Percentiles rank a stretch among this genome's conserved stretches.
Conservation (phyloP, 92 coral and sea anemone species). For the Epizoanthus rinbou region DNA sequence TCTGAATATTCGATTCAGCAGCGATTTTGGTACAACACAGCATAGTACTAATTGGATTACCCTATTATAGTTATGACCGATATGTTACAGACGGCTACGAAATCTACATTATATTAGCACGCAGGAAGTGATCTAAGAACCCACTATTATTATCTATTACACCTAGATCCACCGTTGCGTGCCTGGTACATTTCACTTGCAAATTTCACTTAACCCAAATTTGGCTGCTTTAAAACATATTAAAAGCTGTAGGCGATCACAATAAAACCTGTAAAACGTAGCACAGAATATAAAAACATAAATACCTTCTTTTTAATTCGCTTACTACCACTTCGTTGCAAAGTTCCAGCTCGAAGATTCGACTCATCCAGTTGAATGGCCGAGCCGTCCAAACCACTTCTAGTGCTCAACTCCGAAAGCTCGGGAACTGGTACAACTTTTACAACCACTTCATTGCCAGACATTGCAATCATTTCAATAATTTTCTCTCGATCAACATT, state of each 20-base stretch:
- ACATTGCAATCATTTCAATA: conserved; percentile 90
- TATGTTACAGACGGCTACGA: background rate
- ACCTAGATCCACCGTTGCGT: no score
- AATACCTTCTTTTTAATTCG: conserved; percentile 95
- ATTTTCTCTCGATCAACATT: conserved; percentile 87
- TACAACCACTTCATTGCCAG: conserved; percentile 89
- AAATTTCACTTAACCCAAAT: background rate
- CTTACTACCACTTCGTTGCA: conserved; percentile 96
- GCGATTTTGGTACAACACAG: background rate
- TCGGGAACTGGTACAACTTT: conserved; percentile 97
- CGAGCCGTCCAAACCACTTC: conserved; percentile 95
- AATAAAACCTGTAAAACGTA: background rate
- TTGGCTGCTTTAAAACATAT: background rate
- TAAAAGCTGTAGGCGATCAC: background rate
- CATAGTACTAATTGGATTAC: background rate
- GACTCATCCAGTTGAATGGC: conserved; percentile 91
- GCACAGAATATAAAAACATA: background rate
- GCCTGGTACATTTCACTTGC: conserved; percentile 22
- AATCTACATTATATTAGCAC: no score
- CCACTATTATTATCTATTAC: no score
- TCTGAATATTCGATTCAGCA: background rate
- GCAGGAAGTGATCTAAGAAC: no score
- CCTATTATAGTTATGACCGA: background rate
- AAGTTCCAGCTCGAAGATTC: conserved; percentile 87
- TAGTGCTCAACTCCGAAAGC: conserved; percentile 89